Base-by-base conservation (phyloP, 1,140 invertebrate species). In the Polypedilum vanderplanki region DNA sequence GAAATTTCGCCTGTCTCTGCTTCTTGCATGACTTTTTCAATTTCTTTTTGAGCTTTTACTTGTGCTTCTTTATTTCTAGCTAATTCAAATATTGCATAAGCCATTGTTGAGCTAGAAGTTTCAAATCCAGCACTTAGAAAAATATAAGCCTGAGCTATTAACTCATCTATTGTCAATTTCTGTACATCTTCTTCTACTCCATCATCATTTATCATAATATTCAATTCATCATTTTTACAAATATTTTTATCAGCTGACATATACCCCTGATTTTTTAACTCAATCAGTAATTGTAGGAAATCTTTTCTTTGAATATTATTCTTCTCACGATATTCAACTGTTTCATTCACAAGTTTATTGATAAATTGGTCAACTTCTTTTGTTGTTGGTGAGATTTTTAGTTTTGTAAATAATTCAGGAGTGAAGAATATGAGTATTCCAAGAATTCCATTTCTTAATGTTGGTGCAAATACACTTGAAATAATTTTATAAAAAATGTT, bases 21-120 rank as follows among this genome's bases (percentile, higher is more conserved):
- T 22, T 78, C 75, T 12, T 77, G 64, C 5, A 79, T 20, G 10
- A 78, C 76, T 33, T 79, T 77, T 15, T 83, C 77, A 7, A 88
- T 83, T 79, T 88, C 87, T 41, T 83, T 76, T 20, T 77, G 75
- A 10, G 80, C 75, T 75, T 75, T 78, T 8, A 57, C 12, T 40
- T 77, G 76, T n/a, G 73, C 73, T 15, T 76, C 70, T 15, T 17
- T 20, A 65, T 75, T 18, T 67, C 73, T 76, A 12, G 74, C 65
- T 9, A 78, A 18, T 74, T 78, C 76, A 65, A 57, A 77, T 3
- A 78, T 73, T 15, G 33, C 41, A 64, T 74, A 76, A 15, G 67
- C 46, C 64, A 77, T 76, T 57, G 77, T 76, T 41, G 77, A 75
- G n/a, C 77, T 76, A 17, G 76, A 77, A 15, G 76, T 77, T 40